Percentiles rank a stretch among this genome's conserved stretches.
phyloP scores from a whole-genome alignment of 1,140 invertebrate genomes.

The Halesus radiatus region DNA sequence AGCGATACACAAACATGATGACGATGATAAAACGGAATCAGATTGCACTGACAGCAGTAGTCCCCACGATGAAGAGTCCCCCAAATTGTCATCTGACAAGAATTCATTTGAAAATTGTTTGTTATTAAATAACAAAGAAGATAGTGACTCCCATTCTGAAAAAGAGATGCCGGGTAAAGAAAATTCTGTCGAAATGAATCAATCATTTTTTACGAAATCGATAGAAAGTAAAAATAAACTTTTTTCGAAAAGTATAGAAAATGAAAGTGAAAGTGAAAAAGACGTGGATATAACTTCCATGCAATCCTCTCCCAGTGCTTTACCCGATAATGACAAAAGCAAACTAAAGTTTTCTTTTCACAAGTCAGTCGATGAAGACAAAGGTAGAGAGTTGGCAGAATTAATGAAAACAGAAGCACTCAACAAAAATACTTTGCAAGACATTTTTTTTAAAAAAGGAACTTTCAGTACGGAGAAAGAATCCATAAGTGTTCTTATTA shows the following conservation, averaged over 20 bases:
- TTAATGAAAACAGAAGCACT: conserved; percentile 28
- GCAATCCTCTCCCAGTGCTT: conserved; percentile 59
- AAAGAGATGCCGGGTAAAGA: not conserved
- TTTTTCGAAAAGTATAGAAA: conserved; percentile 49
- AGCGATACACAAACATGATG: conserved; percentile 19
- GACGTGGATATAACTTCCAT: conserved; percentile 64
- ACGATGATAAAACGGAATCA: conserved; percentile 47
- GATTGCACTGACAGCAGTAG: conserved; percentile 41
- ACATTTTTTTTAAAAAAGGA: conserved; percentile 52
- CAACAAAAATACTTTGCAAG: conserved; percentile 48
- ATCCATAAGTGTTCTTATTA: conserved; percentile 40
- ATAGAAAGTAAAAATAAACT: conserved; percentile 18
- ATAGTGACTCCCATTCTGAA: conserved; percentile 30
- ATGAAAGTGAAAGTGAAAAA: conserved; percentile 58
- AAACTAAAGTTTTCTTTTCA: conserved; percentile 54
- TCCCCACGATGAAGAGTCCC: conserved; percentile 41
- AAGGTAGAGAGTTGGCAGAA: conserved; percentile 19
- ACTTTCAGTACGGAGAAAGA: conserved; percentile 44
- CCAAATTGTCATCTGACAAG: conserved; percentile 36
- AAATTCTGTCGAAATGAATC: conserved; percentile 20
- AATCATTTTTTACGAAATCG: conserved; percentile 10
- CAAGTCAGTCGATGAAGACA: conserved; percentile 49
- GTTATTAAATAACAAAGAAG: conserved; percentile 27
- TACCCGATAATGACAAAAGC: conserved; percentile 62
- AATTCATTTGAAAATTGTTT: conserved; percentile 33